Evolutionary conservation across 1,140 invertebrate species (phyloP).

Genomic region (Drosophila sp.): DNA sequence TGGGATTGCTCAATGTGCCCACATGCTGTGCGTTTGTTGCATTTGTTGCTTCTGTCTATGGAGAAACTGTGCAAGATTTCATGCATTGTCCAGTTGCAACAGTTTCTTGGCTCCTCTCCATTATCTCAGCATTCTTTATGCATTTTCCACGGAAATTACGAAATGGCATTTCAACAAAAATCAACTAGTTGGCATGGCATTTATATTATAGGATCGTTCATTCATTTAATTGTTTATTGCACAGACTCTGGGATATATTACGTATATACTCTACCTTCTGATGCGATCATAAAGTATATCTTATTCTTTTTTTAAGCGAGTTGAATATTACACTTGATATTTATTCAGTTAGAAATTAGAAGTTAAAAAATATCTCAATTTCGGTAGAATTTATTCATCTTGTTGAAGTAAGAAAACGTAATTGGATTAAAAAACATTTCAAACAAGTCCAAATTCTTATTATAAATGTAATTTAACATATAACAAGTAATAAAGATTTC

Average conservation of each 20-base stretch:
- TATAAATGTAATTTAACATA: too few relatives aligned
- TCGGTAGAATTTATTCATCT: too few relatives aligned
- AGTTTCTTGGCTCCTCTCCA: constrained; percentile 51
- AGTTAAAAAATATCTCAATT: too few relatives aligned
- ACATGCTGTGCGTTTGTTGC: constrained; percentile 72
- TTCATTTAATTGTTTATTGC: not conserved
- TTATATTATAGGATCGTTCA: constrained; percentile 5
- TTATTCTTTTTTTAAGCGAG: too few relatives aligned
- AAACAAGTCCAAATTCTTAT: too few relatives aligned
- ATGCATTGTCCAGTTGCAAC: constrained; percentile 61
- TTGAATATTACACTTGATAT: too few relatives aligned
- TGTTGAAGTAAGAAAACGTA: too few relatives aligned
- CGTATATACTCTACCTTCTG: not conserved
- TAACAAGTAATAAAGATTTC: too few relatives aligned
- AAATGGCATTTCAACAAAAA: constrained; percentile 45
- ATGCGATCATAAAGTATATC: too few relatives aligned
- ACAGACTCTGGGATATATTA: not conserved
- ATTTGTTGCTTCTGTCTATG: constrained; percentile 19
- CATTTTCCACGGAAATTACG: constrained; percentile 73
- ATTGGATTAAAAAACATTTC: too few relatives aligned
- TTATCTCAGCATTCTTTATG: constrained; percentile 52
- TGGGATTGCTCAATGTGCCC: constrained; percentile 65
- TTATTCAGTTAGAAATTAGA: too few relatives aligned
- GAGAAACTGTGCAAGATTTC: constrained; percentile 57
- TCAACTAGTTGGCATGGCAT: constrained; percentile 41